Percentiles rank a stretch among this genome's conserved stretches.
Evolutionary conservation across 2,797 vertebrate genomes (phyloP).

Genomic region (Macrochelys suwanniensis): DNA sequence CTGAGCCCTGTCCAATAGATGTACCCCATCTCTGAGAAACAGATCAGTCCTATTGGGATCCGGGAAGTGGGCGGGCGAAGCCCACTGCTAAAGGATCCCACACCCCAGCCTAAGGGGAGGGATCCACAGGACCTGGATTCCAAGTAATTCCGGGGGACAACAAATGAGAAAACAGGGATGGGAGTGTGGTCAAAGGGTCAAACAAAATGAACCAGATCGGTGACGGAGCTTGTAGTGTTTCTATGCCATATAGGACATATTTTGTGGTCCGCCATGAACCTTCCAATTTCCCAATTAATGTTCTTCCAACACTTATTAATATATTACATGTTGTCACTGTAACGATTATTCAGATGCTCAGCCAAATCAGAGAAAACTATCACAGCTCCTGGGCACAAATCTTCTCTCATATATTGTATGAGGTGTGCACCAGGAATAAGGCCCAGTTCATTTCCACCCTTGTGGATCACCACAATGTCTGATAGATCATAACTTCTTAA

Average conservation of each 20-base stretch:
- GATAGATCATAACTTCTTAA: not conserved
- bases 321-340: not conserved
- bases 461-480: not conserved
- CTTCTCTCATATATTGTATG: not conserved
- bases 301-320: not conserved
- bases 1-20: not conserved
- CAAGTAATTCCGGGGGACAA: too few species aligned
- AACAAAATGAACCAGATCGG: not conserved
- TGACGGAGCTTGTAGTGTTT: not conserved
- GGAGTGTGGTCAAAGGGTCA: too few species aligned
- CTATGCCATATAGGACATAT: not conserved
- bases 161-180: too few species aligned
- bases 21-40: too few species aligned
- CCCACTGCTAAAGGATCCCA: too few species aligned
- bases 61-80: too few species aligned
- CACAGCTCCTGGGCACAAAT: not conserved
- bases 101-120: too few species aligned
- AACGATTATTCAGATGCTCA: not conserved
- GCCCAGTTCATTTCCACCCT: not conserved
- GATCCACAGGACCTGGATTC: too few species aligned
- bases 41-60: too few species aligned
- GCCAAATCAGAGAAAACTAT: not conserved
- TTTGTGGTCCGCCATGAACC: not conserved
- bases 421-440: not conserved
- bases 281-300: not conserved